Evolutionary conservation across 2,113 vertebrate genomes (phyloP).

Genomic region (Jaculus jaculus): DNA sequence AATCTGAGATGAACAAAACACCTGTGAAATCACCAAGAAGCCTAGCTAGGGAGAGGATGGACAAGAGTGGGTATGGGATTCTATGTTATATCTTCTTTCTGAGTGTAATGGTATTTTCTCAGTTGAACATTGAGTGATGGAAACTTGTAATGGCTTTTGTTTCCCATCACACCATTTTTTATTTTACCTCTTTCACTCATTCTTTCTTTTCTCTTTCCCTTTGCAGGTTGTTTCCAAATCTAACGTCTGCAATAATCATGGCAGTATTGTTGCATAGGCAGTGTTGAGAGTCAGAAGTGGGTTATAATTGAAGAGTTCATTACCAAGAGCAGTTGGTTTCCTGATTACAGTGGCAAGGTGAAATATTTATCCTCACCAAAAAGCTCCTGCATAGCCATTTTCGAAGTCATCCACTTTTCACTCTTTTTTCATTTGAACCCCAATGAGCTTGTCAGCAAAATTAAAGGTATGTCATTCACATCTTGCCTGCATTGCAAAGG

Average conservation of each 20-base stretch:
- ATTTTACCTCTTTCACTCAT: background rate
- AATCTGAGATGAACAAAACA: slow-evolving; percentile 29
- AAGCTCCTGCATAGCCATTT: slow-evolving; percentile 90
- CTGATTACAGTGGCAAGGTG: slow-evolving; percentile 87
- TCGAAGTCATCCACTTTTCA: slow-evolving; percentile 91
- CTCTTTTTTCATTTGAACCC: slow-evolving; percentile 87
- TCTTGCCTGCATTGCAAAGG: slow-evolving; percentile 91
- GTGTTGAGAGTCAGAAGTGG: slow-evolving; percentile 83
- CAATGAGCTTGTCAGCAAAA: slow-evolving; percentile 97
- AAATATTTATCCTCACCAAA: slow-evolving; percentile 87
- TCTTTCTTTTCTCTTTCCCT: background rate
- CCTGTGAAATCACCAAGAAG: background rate
- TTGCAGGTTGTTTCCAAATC: slow-evolving; percentile 64
- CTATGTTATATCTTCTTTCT: background rate
- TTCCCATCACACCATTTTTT: background rate
- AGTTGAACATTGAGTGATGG: slow-evolving; percentile 28
- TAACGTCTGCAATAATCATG: slow-evolving; percentile 79
- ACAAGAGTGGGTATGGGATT: background rate
- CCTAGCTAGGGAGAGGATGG: background rate
- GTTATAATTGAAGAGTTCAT: slow-evolving; percentile 88
- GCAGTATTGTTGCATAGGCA: slow-evolving; percentile 76
- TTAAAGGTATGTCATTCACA: slow-evolving; percentile 97
- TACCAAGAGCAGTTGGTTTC: slow-evolving; percentile 85
- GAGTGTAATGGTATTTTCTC: background rate
- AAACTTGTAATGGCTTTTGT: slow-evolving; percentile 23